phyloP scores from a whole-genome alignment of 2,113 vertebrate species.

The Lathamus discolor region DNA sequence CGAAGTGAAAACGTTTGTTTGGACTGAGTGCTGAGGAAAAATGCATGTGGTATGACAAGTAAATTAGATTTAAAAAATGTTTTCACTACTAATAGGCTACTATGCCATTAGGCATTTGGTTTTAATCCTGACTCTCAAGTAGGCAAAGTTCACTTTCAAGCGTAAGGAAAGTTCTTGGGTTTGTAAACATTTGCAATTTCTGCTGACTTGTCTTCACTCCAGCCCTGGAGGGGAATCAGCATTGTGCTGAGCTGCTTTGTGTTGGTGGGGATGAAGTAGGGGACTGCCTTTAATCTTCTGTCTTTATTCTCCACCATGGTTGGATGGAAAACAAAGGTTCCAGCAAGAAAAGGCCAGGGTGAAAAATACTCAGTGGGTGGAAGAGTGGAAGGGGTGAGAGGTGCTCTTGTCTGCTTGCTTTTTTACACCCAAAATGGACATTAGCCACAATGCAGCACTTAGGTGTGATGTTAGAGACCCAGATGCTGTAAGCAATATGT shows the following conservation, averaged over 20 bases:
- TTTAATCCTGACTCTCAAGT: not conserved
- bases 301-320: not conserved
- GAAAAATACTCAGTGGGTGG: not conserved
- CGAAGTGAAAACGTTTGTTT: constrained; percentile 13
- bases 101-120: not conserved
- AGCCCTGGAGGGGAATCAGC: not conserved
- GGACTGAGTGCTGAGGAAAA: not conserved
- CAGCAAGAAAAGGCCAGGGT: not conserved
- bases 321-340: not conserved
- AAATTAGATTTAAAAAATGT: not conserved
- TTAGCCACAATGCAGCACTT: not conserved
- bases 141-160: not conserved
- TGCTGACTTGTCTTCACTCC: not conserved
- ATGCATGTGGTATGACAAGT: not conserved
- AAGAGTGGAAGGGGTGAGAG: not conserved
- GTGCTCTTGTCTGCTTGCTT: not conserved
- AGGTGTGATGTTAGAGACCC: not conserved
- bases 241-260: not conserved
- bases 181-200: not conserved
- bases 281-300: not conserved
- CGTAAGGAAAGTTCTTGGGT: not conserved
- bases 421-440: not conserved
- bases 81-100: constrained; percentile 19
- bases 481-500: accelerated
- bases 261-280: not conserved